These are phyloP conservation scores for Anoplius nigerrimus DNA, from an alignment of 2,888 invertebrate genomes.

Conservation along the genomic window DNA sequence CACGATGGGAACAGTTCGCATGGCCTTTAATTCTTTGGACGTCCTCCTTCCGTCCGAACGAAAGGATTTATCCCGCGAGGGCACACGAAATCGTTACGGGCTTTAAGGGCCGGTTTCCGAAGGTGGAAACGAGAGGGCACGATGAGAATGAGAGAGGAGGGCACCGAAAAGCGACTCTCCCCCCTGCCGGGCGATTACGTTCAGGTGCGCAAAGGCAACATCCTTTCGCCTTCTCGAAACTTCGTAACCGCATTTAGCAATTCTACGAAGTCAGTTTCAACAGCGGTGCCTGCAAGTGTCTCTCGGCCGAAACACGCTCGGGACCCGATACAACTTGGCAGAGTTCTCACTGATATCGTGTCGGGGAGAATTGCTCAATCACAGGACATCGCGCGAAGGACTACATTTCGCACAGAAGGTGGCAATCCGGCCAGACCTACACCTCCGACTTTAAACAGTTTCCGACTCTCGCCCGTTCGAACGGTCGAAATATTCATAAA, in stretches of 20 bases:
- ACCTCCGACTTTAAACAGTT: too few species aligned
- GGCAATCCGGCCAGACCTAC: too few species aligned
- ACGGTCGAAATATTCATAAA: not conserved
- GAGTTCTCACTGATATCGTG: conserved; percentile 1
- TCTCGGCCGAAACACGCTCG: conserved; percentile 12
- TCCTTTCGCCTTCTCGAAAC: conserved; percentile 26
- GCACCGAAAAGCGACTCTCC: conserved; percentile 20
- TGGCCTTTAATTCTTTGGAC: not conserved
- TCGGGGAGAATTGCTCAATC: conserved; percentile 14
- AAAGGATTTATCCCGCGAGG: not conserved
- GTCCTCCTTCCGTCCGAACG: not conserved
- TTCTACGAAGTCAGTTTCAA: conserved; percentile 32
- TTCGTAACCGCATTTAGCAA: conserved; percentile 40
- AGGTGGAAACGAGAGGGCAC: conserved; percentile 2
- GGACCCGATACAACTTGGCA: not conserved
- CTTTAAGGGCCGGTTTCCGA: not conserved
- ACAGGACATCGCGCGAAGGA: not conserved
- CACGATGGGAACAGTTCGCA: too few species aligned
- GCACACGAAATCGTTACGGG: not conserved
- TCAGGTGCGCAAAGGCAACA: conserved; percentile 30
- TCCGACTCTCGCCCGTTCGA: not conserved
- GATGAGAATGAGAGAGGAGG: not conserved
- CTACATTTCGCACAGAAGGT: not conserved
- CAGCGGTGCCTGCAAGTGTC: conserved; percentile 20
- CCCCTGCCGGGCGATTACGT: conserved; percentile 28